Percentiles rank a stretch among this genome's conserved stretches.
phyloP scores from a whole-genome alignment of 2,888 invertebrate species.

The Nesidiocoris tenuis region DNA sequence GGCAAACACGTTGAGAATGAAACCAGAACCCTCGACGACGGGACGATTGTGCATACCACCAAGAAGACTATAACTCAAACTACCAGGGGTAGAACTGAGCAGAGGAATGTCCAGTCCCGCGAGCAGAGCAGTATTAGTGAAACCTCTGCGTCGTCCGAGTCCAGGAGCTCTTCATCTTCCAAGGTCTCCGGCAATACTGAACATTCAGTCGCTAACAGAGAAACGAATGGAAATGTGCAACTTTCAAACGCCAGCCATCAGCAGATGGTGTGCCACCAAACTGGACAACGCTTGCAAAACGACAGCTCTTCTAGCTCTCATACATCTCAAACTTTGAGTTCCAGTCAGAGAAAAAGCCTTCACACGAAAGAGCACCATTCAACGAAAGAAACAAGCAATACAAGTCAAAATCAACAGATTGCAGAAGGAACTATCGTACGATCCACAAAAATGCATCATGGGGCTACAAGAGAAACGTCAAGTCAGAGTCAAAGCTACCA shows the following conservation, averaged over 20 bases:
- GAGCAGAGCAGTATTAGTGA: too few species aligned
- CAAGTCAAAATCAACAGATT: neutral
- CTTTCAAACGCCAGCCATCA: neutral
- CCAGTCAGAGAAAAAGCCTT: neutral
- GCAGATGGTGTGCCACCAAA: neutral
- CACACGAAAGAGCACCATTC: neutral
- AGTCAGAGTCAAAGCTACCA: conserved; percentile 5
- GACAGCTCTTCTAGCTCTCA: neutral
- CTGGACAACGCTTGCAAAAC: neutral
- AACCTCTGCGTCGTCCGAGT: neutral
- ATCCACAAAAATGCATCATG: neutral
- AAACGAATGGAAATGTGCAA: neutral
- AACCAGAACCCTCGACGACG: conserved; percentile 58
- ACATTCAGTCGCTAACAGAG: neutral
- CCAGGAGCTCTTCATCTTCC: neutral
- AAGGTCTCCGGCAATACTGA: neutral
- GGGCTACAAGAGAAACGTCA: neutral
- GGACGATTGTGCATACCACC: conserved; percentile 52
- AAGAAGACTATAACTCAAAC: conserved; percentile 29
- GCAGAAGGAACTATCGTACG: neutral
- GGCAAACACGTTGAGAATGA: conserved; percentile 55
- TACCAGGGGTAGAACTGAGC: neutral
- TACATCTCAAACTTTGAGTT: neutral
- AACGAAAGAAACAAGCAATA: neutral
- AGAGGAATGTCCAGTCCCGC: neutral